Evolutionary conservation across 37 sponge, comb jelly and placozoan species (phyloP).

Genomic region (Corticium candelabrum): DNA sequence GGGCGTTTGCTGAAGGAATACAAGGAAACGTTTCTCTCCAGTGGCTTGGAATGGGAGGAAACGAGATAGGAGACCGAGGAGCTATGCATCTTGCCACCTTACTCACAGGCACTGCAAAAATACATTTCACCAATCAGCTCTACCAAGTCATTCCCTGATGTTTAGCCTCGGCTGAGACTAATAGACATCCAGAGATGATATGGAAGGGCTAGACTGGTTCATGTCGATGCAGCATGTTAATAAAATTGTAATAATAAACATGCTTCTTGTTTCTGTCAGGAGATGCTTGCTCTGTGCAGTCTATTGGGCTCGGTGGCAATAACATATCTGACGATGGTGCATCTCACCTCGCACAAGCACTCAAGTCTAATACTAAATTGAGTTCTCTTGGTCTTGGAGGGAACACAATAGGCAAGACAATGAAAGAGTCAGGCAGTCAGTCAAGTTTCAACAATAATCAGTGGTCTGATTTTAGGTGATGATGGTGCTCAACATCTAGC

Average conservation of each 20-base stretch:
- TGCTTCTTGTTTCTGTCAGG: background rate
- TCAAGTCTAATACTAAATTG: conserved; percentile 52
- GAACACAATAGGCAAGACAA: conserved; percentile 51
- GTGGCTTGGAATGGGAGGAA: conserved; percentile 79
- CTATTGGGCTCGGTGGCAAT: conserved; percentile 74
- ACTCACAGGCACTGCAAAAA: background rate
- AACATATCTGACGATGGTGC: conserved; percentile 78
- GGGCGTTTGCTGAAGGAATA: conserved; percentile 60
- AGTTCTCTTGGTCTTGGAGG: conserved; percentile 69
- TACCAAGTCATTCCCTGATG: too few species aligned
- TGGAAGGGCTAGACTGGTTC: too few species aligned
- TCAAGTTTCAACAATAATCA: background rate
- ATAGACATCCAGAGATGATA: background rate
- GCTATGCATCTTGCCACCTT: conserved; percentile 44
- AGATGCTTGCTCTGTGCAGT: conserved; percentile 28
- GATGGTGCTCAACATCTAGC: background rate
- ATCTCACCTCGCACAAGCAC: conserved; percentile 35
- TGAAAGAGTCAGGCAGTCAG: too few species aligned
- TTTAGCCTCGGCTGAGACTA: background rate
- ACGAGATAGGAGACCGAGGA: conserved; percentile 68
- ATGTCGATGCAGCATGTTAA: too few species aligned
- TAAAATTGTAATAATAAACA: too few species aligned
- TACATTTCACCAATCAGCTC: too few species aligned
- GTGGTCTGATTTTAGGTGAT: background rate
- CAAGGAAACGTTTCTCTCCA: conserved; percentile 37